phyloP scores from a whole-genome alignment of 1,140 invertebrate genomes.

The Drosophila tsacasi region DNA sequence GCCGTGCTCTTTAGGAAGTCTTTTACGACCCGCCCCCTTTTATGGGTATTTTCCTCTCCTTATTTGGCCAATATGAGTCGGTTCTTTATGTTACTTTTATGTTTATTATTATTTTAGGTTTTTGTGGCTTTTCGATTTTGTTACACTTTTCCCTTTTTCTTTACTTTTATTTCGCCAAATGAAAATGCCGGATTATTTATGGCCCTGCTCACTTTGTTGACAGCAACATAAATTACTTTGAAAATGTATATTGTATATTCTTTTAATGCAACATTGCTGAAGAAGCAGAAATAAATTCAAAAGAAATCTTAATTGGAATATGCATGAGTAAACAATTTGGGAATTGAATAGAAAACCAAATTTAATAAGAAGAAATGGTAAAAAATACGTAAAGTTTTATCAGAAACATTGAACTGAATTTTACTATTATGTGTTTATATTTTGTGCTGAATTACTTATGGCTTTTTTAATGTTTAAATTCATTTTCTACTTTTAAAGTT shows the following conservation, averaged over 20 bases:
- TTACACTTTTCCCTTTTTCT: background rate
- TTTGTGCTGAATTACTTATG: background rate
- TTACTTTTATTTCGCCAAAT: conserved; percentile 17
- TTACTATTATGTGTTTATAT: background rate
- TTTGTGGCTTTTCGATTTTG: conserved; percentile 38
- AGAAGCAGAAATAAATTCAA: background rate
- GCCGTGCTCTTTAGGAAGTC: conserved; percentile 16
- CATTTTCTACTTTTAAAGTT: too few relatives aligned
- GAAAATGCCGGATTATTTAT: conserved; percentile 31
- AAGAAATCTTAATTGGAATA: conserved; percentile 4
- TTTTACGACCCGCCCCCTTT: conserved; percentile 35
- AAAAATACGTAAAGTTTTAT: too few relatives aligned
- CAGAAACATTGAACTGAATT: background rate
- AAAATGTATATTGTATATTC: conserved; percentile 18
- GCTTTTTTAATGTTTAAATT: background rate
- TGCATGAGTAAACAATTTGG: conserved; percentile 1
- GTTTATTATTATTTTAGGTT: conserved; percentile 51
- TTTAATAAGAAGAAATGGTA: too few relatives aligned
- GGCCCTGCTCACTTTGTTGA: conserved; percentile 18
- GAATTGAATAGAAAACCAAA: too few relatives aligned
- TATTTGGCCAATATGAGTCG: conserved; percentile 27
- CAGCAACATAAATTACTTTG: conserved; percentile 34
- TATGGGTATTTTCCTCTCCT: conserved; percentile 16
- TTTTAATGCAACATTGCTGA: conserved; percentile 4
- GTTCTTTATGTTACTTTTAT: conserved; percentile 46